Evolutionary conservation across 2,797 vertebrate species (phyloP).

Genomic region (Xiphophorus birchmanni): DNA sequence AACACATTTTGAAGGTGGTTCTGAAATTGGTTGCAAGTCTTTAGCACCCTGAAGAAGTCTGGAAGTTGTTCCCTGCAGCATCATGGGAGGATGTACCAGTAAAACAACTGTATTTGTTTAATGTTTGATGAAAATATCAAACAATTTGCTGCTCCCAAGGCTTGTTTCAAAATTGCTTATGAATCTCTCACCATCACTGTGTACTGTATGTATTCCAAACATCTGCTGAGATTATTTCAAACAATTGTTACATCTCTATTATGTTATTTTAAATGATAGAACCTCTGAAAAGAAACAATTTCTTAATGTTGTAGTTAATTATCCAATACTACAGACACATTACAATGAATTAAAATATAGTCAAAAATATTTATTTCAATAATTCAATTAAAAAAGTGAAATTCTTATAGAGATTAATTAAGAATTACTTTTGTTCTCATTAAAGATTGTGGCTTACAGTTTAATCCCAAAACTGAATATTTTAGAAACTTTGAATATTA

Average conservation of each 20-base stretch:
- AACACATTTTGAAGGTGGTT: conserved; percentile 16
- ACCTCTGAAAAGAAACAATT: too few relatives aligned
- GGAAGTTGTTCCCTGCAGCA: not conserved
- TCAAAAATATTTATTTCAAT: not conserved
- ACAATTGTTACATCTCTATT: not conserved
- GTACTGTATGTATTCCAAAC: not conserved
- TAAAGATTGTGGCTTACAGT: not conserved
- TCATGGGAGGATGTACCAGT: not conserved
- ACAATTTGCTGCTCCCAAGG: not conserved
- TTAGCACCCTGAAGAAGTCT: conserved; percentile 3
- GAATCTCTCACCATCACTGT: not conserved
- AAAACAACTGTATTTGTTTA: not conserved
- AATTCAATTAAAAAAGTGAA: not conserved
- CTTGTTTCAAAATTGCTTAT: not conserved
- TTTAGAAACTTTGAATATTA: not conserved
- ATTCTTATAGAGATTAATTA: not conserved
- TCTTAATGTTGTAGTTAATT: too few relatives aligned
- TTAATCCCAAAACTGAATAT: not conserved
- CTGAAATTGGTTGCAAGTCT: not conserved
- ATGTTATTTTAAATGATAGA: too few relatives aligned
- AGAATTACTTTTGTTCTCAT: not conserved
- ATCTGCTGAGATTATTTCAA: not conserved
- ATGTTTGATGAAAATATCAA: conserved; percentile 4
- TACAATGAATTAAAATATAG: not conserved
- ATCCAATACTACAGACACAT: not conserved